A percentile compares a stretch with the other conserved stretches of the same genome.
phyloP scores from a whole-genome alignment of 2,888 invertebrate genomes.

The Smittia sp. region DNA sequence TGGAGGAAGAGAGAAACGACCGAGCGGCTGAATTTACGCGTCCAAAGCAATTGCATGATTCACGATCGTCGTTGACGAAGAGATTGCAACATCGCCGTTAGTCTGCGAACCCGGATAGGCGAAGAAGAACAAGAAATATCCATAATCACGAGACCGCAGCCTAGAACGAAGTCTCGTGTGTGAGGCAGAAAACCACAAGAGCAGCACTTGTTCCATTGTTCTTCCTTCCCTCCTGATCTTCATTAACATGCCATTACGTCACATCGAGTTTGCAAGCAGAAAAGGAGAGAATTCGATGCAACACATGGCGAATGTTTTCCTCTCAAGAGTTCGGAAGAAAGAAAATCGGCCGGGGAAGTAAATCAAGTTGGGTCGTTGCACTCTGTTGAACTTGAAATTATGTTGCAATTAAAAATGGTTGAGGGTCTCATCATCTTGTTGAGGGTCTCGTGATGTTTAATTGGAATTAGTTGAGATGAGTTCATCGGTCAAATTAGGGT shows the following conservation, averaged over 20 bases:
- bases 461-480: background rate
- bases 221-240: background rate
- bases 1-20: background rate
- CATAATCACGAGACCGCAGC: background rate
- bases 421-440: background rate
- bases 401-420: background rate
- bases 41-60: background rate
- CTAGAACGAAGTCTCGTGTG: background rate
- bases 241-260: background rate
- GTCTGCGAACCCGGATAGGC: too few species aligned
- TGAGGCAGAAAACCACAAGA: background rate
- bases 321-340: background rate
- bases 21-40: background rate
- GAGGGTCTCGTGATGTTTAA: too few species aligned
- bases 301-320: background rate
- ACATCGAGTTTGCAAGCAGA: background rate
- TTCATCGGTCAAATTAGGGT: too few species aligned
- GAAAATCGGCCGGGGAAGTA: background rate
- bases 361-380: constrained; percentile 27
- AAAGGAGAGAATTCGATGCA: background rate
- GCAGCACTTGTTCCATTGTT: background rate
- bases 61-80: background rate
- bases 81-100: background rate
- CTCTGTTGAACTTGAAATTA: constrained; percentile 25
- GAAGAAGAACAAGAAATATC: background rate